phyloP scores from a whole-genome alignment of 23 tunicate species.

The Phallusia fumigata region DNA sequence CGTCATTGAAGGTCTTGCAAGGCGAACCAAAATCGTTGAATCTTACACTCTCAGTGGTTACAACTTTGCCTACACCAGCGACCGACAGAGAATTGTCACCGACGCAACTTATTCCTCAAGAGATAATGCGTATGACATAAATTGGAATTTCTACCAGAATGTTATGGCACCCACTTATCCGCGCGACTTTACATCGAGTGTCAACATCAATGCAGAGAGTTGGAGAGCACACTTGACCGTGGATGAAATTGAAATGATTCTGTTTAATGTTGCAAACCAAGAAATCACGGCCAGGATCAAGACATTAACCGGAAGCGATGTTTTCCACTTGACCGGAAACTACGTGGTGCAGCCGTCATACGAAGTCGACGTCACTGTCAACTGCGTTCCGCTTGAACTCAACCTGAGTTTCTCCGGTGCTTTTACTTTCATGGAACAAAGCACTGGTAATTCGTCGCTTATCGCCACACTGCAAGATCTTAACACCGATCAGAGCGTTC shows the following conservation, averaged over 20 bases:
- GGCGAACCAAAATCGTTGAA: neutral
- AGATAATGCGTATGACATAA: neutral
- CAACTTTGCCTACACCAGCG: neutral
- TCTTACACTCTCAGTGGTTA: neutral
- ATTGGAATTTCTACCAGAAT: slow-evolving; percentile 1
- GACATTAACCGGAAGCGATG: neutral
- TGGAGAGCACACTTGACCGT: neutral
- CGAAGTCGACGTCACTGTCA: neutral
- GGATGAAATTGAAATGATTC: slow-evolving; percentile 8
- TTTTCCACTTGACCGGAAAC: slow-evolving; percentile 19
- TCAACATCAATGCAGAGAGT: neutral
- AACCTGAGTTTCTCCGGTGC: neutral
- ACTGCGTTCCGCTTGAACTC: slow-evolving; percentile 12
- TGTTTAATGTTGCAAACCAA: neutral
- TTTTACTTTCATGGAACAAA: slow-evolving; percentile 20
- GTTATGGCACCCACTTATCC: neutral
- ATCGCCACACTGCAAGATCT: slow-evolving; percentile 26
- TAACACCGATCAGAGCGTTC: slow-evolving; percentile 13
- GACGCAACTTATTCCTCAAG: neutral
- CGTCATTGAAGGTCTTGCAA: neutral
- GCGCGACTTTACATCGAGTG: neutral
- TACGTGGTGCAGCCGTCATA: neutral
- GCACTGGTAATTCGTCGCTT: slow-evolving; percentile 39
- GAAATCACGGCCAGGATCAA: neutral
- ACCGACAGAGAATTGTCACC: neutral